Conservation (phyloP, 2,797 vertebrate species). For the Premnoplex brunnescens region DNA sequence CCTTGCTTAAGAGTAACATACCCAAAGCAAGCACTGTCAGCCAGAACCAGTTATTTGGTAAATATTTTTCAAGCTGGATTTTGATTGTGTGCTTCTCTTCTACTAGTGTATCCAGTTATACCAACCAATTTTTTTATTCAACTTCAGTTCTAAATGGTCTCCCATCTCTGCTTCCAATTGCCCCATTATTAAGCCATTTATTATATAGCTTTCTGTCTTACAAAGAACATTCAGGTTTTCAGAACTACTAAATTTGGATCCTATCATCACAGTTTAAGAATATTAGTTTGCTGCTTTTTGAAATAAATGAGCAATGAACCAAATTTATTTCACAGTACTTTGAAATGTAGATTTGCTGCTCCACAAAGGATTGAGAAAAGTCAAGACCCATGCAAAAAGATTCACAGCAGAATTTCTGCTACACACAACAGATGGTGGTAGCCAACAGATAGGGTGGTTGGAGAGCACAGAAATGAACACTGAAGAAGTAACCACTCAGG, state of each 20-base stretch:
- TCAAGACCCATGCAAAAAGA: neutral
- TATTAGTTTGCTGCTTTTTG: neutral
- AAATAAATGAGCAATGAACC: neutral
- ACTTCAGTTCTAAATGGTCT: neutral
- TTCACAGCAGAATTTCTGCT: neutral
- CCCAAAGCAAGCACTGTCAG: neutral
- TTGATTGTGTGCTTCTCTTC: neutral
- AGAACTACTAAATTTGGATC: neutral
- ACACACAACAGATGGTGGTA: neutral
- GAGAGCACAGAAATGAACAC: neutral
- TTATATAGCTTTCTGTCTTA: neutral
- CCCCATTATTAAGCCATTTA: neutral
- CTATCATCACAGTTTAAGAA: neutral
- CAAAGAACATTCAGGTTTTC: neutral
- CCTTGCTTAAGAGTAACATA: neutral
- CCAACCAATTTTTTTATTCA: neutral
- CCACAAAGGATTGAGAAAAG: neutral
- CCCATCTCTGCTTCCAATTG: neutral
- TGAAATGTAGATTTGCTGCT: neutral
- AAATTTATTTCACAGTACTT: neutral
- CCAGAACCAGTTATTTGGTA: neutral
- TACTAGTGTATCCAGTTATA: neutral
- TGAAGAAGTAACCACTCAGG: neutral
- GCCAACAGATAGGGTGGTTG: neutral
- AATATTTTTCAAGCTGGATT: neutral